Percentiles rank a stretch among this genome's conserved stretches.
phyloP scores from a whole-genome alignment of 2,888 invertebrate species.

The Gymnoscelis rufifasciata region DNA sequence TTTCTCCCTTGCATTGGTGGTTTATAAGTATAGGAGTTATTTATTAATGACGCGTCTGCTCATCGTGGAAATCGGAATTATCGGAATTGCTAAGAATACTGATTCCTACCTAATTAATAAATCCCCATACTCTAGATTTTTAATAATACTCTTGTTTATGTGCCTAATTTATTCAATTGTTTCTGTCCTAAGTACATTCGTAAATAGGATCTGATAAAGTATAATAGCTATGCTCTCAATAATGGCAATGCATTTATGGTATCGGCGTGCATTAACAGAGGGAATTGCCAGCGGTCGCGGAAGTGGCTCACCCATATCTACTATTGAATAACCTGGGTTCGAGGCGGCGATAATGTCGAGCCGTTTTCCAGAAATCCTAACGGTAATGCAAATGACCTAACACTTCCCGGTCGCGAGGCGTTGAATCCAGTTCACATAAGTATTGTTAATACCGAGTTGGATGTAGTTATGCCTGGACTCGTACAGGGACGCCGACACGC shows the following conservation, averaged over 20 bases:
- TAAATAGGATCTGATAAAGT: neutral
- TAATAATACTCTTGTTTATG: too few relatives aligned
- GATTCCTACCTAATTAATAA: too few relatives aligned
- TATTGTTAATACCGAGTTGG: conserved; percentile 54
- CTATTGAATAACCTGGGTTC: conserved; percentile 11
- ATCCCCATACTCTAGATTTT: too few relatives aligned
- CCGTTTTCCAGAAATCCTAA: conserved; percentile 60
- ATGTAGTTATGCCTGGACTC: conserved; percentile 49
- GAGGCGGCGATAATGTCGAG: conserved; percentile 54
- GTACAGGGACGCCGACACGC: conserved; percentile 54
- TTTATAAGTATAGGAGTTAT: too few relatives aligned
- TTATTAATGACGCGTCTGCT: too few relatives aligned
- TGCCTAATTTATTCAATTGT: neutral
- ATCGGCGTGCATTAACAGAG: conserved; percentile 27
- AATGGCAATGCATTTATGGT: conserved; percentile 5
- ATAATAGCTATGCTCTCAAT: neutral
- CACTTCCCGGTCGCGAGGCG: conserved; percentile 60
- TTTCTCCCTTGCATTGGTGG: too few relatives aligned
- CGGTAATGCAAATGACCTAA: conserved; percentile 67
- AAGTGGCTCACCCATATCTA: conserved; percentile 35
- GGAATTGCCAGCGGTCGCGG: conserved; percentile 46
- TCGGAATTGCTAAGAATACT: too few relatives aligned
- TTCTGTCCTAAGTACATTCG: neutral
- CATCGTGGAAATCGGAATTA: too few relatives aligned
- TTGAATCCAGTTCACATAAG: conserved; percentile 44